Percentiles rank a stretch among this genome's conserved stretches.
Conservation (phyloP, 2,797 vertebrate genomes). For the Catostomus latipinnis region DNA sequence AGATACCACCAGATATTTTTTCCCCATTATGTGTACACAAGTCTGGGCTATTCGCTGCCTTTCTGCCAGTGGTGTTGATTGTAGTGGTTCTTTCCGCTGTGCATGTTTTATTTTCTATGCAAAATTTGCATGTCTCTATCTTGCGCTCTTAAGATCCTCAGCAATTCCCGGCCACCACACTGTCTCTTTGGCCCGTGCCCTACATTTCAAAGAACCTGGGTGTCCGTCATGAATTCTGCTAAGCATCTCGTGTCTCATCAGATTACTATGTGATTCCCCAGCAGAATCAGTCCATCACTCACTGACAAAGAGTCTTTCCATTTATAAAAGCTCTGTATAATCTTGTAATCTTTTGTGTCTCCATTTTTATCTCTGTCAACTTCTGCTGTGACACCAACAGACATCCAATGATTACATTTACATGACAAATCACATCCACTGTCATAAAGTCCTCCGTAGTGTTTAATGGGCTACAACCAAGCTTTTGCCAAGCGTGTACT, state of each 20-base stretch:
- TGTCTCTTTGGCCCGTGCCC: background rate
- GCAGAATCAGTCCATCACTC: background rate
- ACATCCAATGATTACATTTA: background rate
- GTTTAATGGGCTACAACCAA: background rate
- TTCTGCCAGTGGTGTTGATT: background rate
- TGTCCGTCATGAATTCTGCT: background rate
- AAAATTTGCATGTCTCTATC: background rate
- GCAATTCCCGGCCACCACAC: background rate
- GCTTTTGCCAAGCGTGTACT: too few species aligned
- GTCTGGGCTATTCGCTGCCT: background rate
- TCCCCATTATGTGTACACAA: background rate
- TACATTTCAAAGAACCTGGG: background rate
- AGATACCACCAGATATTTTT: slow-evolving; percentile 10
- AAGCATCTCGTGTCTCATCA: background rate
- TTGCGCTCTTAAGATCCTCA: background rate
- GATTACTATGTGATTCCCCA: background rate
- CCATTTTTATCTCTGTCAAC: background rate
- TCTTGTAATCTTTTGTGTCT: background rate
- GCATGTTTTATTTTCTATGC: background rate
- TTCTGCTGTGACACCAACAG: background rate
- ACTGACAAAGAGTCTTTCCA: background rate
- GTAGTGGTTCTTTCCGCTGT: background rate
- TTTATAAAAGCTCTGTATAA: background rate
- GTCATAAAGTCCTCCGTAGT: background rate
- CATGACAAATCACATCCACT: background rate